Percentiles rank a stretch among this genome's conserved stretches.
phyloP scores from a whole-genome alignment of 92 coral and sea anemone genomes.

The Heteractis magnifica region DNA sequence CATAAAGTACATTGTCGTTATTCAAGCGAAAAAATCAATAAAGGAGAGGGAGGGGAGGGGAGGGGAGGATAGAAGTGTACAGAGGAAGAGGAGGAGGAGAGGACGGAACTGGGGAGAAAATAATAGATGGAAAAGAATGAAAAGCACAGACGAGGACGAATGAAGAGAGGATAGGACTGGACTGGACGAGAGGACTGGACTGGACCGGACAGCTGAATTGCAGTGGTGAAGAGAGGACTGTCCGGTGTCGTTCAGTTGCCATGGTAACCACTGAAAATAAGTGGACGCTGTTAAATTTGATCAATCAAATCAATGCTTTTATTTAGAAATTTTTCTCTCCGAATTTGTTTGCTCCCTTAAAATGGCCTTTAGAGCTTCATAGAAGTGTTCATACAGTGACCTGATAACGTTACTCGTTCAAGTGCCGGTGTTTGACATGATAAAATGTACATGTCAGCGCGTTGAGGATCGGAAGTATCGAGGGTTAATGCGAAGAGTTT shows the following conservation, averaged over 20 bases:
- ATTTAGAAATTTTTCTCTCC: background rate
- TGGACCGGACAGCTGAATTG: too few species aligned
- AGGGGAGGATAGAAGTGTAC: background rate
- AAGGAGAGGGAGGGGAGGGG: background rate
- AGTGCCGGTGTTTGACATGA: background rate
- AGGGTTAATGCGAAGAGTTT: background rate
- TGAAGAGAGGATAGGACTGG: background rate
- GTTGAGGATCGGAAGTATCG: background rate
- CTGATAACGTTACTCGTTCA: background rate
- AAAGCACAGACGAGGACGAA: background rate
- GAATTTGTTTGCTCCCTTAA: background rate
- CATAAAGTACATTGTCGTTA: too few species aligned
- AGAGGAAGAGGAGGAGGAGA: background rate
- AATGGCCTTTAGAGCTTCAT: background rate
- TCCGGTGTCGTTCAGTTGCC: too few species aligned
- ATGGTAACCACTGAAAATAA: too few species aligned
- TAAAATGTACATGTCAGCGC: background rate
- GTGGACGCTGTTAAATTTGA: too few species aligned
- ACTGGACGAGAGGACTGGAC: background rate
- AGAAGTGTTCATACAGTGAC: background rate
- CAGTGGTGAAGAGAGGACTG: too few species aligned
- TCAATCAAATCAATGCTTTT: background rate
- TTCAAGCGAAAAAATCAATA: background rate
- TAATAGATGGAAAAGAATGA: background rate
- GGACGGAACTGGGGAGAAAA: background rate